Percentiles rank a stretch among this genome's conserved stretches.
phyloP scores from a whole-genome alignment of 2,888 invertebrate genomes.

The Dendrolimus houi region DNA sequence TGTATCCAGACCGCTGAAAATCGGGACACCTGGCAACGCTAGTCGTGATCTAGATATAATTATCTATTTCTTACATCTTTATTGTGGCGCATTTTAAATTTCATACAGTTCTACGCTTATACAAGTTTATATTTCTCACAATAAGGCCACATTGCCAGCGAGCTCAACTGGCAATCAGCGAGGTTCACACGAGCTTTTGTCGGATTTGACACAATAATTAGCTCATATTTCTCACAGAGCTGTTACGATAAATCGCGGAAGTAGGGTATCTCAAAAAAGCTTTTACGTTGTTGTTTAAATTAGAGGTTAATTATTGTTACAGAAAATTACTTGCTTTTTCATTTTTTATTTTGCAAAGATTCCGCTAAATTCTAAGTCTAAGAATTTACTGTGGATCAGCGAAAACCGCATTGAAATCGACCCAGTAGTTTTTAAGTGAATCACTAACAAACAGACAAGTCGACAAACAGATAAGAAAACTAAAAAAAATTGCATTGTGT shows the following conservation, averaged over 20 bases:
- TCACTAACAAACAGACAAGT: too few relatives aligned
- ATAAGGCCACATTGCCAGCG: conserved; percentile 21
- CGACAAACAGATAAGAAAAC: too few relatives aligned
- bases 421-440: too few relatives aligned
- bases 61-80: conserved; percentile 16
- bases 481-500: too few relatives aligned
- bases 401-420: too few relatives aligned
- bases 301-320: not conserved
- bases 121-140: conserved; percentile 35
- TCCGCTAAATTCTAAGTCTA: too few relatives aligned
- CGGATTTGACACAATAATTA: conserved; percentile 55
- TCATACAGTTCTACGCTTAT: conserved; percentile 20
- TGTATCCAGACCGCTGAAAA: too few relatives aligned
- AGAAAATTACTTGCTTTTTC: too few relatives aligned
- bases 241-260: conserved; percentile 42
- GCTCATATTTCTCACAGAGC: conserved; percentile 46
- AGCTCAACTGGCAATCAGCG: conserved; percentile 33
- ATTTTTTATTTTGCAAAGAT: too few relatives aligned
- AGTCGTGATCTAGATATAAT: not conserved
- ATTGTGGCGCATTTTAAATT: conserved; percentile 15
- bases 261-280: conserved; percentile 33
- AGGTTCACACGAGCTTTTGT: conserved; percentile 42
- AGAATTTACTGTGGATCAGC: too few relatives aligned
- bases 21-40: not conserved
- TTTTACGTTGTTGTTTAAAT: conserved; percentile 23